Base-by-base conservation (phyloP, 1,140 invertebrate species). In the Drosophila oshimai region DNA sequence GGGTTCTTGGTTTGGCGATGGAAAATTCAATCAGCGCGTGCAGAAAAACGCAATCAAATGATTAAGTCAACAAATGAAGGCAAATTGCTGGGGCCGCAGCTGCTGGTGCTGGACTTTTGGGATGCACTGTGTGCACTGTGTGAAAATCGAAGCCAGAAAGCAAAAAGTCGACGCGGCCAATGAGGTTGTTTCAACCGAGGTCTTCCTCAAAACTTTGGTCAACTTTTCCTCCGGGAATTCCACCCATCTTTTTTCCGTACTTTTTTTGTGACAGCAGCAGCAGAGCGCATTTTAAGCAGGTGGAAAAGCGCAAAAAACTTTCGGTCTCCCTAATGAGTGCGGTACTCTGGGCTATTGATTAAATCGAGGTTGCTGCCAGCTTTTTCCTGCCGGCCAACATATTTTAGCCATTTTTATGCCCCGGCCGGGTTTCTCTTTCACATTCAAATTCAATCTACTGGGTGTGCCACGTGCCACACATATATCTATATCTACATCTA, bases 1-100 rank as follows among this genome's bases (percentile, higher is more conserved):
- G 42, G n/a, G n/a, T n/a, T n/a, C 12, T 31, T n/a, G 51, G 18
- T 22, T 55, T 53, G 53, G 29, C 46, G 42, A 41, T 42, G 60
- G 49, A 50, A 76, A 87, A 86, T 86, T 87, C 81, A 86, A 86
- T 86, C 76, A 87, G 76, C 39, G 46, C 75, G 69, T 69, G 81
- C 81, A 77, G 76, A 87, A 87, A 86, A 86, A 87, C 72, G 76
- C 76, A 86, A 86, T 87, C 81, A 81, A 86, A 87, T 86, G 81
- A 87, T 81, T 86, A 87, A 80, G 81, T 87, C 83, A 86, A 86
- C 75, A 86, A 86, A 87, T 77, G 81, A 87, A 74, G 72, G 62
- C 72, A 81, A 86, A 86, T 87, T 86, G 80, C 71, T 81, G 57
- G 71, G 79, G 74, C 47, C 41, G 42, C 39, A 33, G 29, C 26